Evolutionary conservation across 2,888 invertebrate genomes (phyloP), one percentile per base, ranked within the genome.

Genomic region (Myopa testacea): DNA sequence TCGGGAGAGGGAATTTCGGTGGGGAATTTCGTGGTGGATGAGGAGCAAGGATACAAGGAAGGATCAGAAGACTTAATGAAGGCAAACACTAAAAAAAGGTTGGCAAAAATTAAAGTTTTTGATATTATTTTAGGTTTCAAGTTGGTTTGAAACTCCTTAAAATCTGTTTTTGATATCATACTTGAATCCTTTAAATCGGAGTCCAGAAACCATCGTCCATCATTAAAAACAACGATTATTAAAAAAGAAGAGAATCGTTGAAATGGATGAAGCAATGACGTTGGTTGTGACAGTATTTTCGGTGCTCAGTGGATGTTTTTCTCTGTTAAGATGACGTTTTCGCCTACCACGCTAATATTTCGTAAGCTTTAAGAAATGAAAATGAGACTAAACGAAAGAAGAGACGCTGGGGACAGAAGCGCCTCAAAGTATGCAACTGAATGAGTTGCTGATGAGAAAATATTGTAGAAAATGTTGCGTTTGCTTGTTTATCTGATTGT

Each of bases 121-220:
- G 45, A 10, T 85, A 86, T 83, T 83, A 82, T 84, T 85, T 85
- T 84, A 84, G 84, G 82, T 85, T 83, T 83, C 85, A 85, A 86
- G 84, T 85, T 4, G 10, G 3, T 62, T 26, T 1, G 26, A 1
- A 26, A 26, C 26, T 26, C 26, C 26, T 26, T 26, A 26, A 26
- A 26, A 26, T 26, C 26, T 26, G 26, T 26, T 26, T 26, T 26
- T 26, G 2, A 26, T 26, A 26, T 26, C 26, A 26, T 26, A 26
- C 26, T 26, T 26, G 1, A 26, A 2, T 26, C 1, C 26, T 26
- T 26, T 26, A 26, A 26, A 26, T 26, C 26, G 26, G 26, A 26
- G 26, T 26, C 26, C 2, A 26, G 26, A 2, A 26, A 26, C 2
- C 26, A 26, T 26, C 26, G 26, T 26, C 26, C 26, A 26, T 26